Evolutionary conservation across 2,888 invertebrate genomes (phyloP).

Genomic region (Vanessa cardui): DNA sequence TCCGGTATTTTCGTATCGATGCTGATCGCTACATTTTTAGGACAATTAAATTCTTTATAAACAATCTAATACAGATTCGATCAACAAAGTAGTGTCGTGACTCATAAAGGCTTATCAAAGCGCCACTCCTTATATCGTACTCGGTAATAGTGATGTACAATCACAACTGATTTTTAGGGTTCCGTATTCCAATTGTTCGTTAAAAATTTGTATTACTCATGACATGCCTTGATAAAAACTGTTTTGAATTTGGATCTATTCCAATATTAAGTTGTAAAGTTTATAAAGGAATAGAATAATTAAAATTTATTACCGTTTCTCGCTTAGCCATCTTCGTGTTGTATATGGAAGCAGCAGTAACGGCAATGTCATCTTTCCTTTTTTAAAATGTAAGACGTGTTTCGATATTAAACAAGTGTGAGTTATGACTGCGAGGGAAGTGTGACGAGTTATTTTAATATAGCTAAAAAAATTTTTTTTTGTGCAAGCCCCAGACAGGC

Average conservation of each 20-base stretch:
- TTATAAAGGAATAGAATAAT: too few relatives aligned
- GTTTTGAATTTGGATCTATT: too few relatives aligned
- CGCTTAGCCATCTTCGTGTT: background rate
- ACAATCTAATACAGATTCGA: slow-evolving; percentile 37
- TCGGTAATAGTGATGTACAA: slow-evolving; percentile 38
- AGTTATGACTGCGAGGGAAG: too few relatives aligned
- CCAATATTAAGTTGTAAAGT: too few relatives aligned
- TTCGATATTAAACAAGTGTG: background rate
- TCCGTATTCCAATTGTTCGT: background rate
- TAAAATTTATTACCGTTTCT: background rate
- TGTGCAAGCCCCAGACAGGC: too few relatives aligned
- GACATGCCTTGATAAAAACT: too few relatives aligned
- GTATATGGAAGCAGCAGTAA: background rate
- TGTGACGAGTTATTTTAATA: too few relatives aligned
- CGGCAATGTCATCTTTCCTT: background rate
- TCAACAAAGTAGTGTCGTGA: slow-evolving; percentile 40
- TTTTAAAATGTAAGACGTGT: background rate
- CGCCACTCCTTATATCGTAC: slow-evolving; percentile 63
- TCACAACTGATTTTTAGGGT: slow-evolving; percentile 12
- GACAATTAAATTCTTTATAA: slow-evolving; percentile 32
- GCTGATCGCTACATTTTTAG: slow-evolving; percentile 39
- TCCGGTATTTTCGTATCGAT: slow-evolving; percentile 28
- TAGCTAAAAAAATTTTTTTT: too few relatives aligned
- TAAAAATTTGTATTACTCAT: too few relatives aligned
- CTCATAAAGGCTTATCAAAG: slow-evolving; percentile 52